Base-by-base conservation (phyloP, 2,797 vertebrate species). In the Kryptolebias ocellatus region DNA sequence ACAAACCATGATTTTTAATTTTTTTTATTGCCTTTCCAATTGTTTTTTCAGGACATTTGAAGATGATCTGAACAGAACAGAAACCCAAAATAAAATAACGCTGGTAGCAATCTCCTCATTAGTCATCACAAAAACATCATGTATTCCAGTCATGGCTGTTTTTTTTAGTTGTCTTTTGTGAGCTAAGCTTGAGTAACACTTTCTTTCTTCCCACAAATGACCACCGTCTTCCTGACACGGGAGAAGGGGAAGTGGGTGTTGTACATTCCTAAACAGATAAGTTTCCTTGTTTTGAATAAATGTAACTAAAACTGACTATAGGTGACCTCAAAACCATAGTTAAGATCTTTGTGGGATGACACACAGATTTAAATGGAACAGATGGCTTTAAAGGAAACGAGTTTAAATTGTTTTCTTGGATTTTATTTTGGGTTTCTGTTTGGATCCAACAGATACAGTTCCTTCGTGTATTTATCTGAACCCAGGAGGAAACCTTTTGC, bases 131-230 rank as follows among this genome's bases (percentile, higher is more conserved):
- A 84, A 85, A 89, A 84, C 79, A 86, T 72, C 81, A 83, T 78
- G 78, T 74, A 63, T 81, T 61, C 61, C 4, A 15, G 63, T 80
- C 78, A 76, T 24, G 27, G 49, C 68, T 68, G 29, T 71, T 54
- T 61, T 28, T 59, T 75, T 67, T 39, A 72, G 55, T 58, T 17
- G 50, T n/a, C 28, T 57, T 47, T 60, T 60, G 69, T 91, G 90
- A 90, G 79, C 85, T 85, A 90, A 78, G 70, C 75, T 80, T 91
- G 87, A 90, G 78, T 89, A 92, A 93, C 86, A 83, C 86, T 72
- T 87, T 83, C 15, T 60, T 74, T 83, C 74, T 78, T 67, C 81
- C 87, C 81, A 70, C 77, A 85, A 83, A 88, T 76, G 73, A 89
- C 84, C 74, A 66, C 81, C 52, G 60, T 83, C 74, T 88, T 89